A percentile compares a stretch with the other conserved stretches of the same genome.
Evolutionary conservation across 2,888 invertebrate genomes (phyloP).

Genomic region (Chrysina gloriosa): DNA sequence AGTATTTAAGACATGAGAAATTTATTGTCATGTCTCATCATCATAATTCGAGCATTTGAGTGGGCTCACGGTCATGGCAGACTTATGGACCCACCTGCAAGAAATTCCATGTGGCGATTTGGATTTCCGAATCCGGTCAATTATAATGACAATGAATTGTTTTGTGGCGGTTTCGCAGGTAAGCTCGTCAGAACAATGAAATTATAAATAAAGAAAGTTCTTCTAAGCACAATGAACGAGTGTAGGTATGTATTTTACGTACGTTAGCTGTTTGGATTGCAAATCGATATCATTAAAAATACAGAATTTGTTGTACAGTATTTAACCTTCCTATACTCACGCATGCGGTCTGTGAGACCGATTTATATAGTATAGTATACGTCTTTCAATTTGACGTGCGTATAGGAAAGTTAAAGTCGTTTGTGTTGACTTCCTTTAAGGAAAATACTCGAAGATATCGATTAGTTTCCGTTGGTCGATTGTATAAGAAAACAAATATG

Average conservation of each 20-base stretch:
- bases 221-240: not conserved
- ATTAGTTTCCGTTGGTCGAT: too few species aligned
- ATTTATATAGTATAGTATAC: too few species aligned
- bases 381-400: too few species aligned
- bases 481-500: too few species aligned
- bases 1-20: slow-evolving; percentile 12
- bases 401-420: too few species aligned
- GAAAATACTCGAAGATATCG: not conserved
- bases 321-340: too few species aligned
- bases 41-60: slow-evolving; percentile 17
- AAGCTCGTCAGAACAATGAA: slow-evolving; percentile 47
- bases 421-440: not conserved
- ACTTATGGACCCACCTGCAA: slow-evolving; percentile 91
- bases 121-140: slow-evolving; percentile 95
- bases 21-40: slow-evolving; percentile 1
- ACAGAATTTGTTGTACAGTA: too few species aligned
- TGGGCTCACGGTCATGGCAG: slow-evolving; percentile 81
- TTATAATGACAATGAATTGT: slow-evolving; percentile 94
- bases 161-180: slow-evolving; percentile 92
- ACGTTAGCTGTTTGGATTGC: too few species aligned
- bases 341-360: too few species aligned
- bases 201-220: not conserved
- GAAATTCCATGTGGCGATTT: slow-evolving; percentile 95
- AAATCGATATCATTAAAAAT: too few species aligned
- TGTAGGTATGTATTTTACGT: not conserved